Conservation (phyloP, 2,888 invertebrate genomes). For the Lasioglossum leucozonium region DNA sequence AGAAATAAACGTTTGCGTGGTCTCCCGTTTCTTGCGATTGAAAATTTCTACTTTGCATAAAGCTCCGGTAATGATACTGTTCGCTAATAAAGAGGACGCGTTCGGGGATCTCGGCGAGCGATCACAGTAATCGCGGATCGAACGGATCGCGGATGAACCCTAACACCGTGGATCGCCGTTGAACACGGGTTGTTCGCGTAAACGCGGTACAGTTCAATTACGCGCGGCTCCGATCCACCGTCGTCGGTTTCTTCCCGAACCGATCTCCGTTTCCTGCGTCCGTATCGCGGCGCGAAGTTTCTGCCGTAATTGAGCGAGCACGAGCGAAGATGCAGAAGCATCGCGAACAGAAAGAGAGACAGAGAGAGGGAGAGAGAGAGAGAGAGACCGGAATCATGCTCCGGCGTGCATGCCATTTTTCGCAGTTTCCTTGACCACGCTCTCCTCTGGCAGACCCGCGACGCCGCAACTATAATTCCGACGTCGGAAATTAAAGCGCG, state of each 20-base stretch:
- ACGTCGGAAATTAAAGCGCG: conserved; percentile 38
- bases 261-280: not conserved
- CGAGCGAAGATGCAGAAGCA: conserved; percentile 3
- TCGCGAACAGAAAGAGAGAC: conserved; percentile 4
- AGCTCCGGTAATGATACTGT: too few species aligned
- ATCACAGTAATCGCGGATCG: too few species aligned
- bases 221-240: conserved; percentile 12
- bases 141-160: too few species aligned
- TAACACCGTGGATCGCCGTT: not conserved
- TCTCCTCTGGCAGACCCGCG: not conserved
- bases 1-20: too few species aligned
- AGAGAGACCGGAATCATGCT: conserved; percentile 78
- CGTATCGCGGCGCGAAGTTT: conserved; percentile 23
- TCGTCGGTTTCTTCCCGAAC: not conserved
- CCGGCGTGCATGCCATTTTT: conserved; percentile 78
- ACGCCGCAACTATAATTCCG: conserved; percentile 41
- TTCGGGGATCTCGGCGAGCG: too few species aligned
- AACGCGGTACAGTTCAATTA: not conserved
- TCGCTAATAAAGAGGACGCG: too few species aligned
- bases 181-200: not conserved
- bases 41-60: too few species aligned
- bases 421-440: conserved; percentile 63
- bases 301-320: conserved; percentile 56
- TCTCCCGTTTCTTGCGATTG: too few species aligned
- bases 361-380: conserved; percentile 26